These are phyloP conservation scores for Chloroclystis v-ata DNA, from an alignment of 2,888 invertebrate genomes.

Conservation along the genomic window DNA sequence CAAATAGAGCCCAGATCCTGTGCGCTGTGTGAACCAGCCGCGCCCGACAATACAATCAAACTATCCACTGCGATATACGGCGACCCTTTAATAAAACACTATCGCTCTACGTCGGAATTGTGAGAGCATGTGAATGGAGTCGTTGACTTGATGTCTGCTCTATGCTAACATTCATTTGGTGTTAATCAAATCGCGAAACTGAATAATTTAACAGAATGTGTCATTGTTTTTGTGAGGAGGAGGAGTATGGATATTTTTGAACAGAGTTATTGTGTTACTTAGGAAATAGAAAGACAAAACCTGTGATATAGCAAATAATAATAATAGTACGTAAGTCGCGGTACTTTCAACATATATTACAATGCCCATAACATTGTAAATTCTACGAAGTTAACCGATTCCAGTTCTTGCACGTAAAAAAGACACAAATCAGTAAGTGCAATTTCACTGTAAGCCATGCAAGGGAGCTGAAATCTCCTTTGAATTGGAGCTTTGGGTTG, in stretches of 20 bases:
- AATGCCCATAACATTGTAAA: background rate
- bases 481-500: conserved; percentile 24
- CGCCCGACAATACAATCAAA: conserved; percentile 49
- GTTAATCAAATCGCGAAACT: conserved; percentile 16
- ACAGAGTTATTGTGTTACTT: too few species aligned
- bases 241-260: too few species aligned
- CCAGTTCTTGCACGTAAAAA: conserved; percentile 36
- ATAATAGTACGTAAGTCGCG: too few species aligned
- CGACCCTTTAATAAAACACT: conserved; percentile 30
- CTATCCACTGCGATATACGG: conserved; percentile 29
- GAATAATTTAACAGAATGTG: conserved; percentile 7
- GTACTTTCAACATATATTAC: too few species aligned
- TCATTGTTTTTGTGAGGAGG: background rate
- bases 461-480: conserved; percentile 51
- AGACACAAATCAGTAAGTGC: conserved; percentile 50
- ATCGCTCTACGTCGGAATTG: conserved; percentile 20
- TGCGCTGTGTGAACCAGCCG: conserved; percentile 60
- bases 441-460: conserved; percentile 55
- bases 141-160: conserved; percentile 19
- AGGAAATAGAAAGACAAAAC: too few species aligned
- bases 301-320: too few species aligned
- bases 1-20: conserved; percentile 77
- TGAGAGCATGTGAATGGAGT: conserved; percentile 27
- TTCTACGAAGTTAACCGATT: conserved; percentile 17
- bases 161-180: conserved; percentile 12